phyloP scores from a whole-genome alignment of 2,113 vertebrate genomes.

The Misgurnus mizolepis region DNA sequence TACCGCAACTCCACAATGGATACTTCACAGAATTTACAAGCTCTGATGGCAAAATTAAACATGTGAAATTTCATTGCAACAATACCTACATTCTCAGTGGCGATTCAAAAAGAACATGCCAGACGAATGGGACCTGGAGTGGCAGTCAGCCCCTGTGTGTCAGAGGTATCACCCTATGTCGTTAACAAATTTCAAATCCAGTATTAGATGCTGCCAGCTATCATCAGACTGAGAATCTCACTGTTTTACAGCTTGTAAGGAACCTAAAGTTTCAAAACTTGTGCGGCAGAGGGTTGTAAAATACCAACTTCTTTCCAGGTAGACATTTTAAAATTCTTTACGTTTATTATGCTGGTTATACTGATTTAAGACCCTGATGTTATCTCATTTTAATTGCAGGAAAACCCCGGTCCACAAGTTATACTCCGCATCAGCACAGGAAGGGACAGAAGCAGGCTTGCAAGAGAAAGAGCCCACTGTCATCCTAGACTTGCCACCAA shows the following conservation, averaged over 20 bases:
- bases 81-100: conserved; percentile 83
- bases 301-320: conserved; percentile 61
- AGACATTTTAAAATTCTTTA: not conserved
- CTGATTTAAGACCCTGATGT: not conserved
- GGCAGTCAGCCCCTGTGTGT: conserved; percentile 64
- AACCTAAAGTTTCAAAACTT: conserved; percentile 88
- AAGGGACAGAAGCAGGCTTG: conserved; percentile 54
- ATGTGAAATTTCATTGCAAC: conserved; percentile 84
- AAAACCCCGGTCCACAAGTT: conserved; percentile 80
- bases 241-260: conserved; percentile 79
- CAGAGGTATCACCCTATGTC: conserved; percentile 56
- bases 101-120: conserved; percentile 79
- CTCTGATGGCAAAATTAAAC: conserved; percentile 67
- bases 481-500: conserved; percentile 75
- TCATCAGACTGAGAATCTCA: not conserved
- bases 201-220: not conserved
- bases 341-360: not conserved
- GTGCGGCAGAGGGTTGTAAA: conserved; percentile 85
- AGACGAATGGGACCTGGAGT: conserved; percentile 69
- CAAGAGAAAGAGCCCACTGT: conserved; percentile 69
- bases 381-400: conserved; percentile 60
- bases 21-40: conserved; percentile 71
- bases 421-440: conserved; percentile 77
- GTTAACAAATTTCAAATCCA: not conserved
- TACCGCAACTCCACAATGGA: conserved; percentile 78